These are phyloP conservation scores for Orcinus orca DNA, from an alignment of 2,113 vertebrate species.

Conservation along the genomic window DNA sequence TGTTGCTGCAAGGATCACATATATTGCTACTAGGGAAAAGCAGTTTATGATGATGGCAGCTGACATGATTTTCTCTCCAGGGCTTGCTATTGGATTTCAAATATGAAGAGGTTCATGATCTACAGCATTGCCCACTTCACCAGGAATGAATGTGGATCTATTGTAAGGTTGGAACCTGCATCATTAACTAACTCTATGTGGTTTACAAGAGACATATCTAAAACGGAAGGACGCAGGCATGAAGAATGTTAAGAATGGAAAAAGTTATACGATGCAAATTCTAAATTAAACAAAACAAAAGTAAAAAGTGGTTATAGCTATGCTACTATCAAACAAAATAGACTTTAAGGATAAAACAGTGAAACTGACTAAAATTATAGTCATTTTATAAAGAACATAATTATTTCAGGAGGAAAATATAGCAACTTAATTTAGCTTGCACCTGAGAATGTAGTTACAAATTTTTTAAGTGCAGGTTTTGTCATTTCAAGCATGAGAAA, in stretches of 20 bases:
- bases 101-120: background rate
- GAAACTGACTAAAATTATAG: background rate
- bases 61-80: background rate
- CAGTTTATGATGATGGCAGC: background rate
- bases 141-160: background rate
- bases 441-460: background rate
- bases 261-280: background rate
- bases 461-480: background rate
- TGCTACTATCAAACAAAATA: background rate
- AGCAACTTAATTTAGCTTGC: background rate
- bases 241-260: background rate
- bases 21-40: background rate
- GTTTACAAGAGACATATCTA: background rate
- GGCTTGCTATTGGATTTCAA: background rate
- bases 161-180: background rate
- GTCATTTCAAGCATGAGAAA: background rate
- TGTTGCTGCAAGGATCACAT: background rate
- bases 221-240: background rate
- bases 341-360: background rate
- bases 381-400: background rate
- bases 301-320: background rate
- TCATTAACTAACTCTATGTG: background rate
- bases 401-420: background rate
- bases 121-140: background rate
- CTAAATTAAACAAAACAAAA: background rate